Conservation (phyloP, 2,888 invertebrate species). For the Drosophila macrospina region DNA sequence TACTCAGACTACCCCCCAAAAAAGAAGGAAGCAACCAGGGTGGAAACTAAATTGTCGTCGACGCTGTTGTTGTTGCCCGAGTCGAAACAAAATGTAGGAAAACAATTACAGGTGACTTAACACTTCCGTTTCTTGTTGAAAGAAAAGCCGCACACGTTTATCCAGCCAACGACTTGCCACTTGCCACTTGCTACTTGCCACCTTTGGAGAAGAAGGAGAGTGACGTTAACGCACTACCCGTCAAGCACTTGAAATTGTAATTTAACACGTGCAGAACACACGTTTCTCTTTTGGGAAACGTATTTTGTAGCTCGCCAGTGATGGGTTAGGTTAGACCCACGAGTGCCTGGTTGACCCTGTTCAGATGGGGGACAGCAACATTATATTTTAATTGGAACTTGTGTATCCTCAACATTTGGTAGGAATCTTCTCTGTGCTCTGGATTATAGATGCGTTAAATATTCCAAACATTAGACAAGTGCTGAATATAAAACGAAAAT, state of each 20-base stretch:
- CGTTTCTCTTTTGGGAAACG: constrained; percentile 13
- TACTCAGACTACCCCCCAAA: constrained; percentile 50
- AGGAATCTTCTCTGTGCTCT: not conserved
- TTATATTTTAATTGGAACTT: constrained; percentile 3
- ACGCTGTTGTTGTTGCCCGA: constrained; percentile 23
- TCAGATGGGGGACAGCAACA: not conserved
- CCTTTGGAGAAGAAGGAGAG: not conserved
- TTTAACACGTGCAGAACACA: constrained; percentile 71
- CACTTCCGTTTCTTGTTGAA: constrained; percentile 79
- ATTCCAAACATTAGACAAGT: no score
- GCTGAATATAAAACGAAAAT: no score
- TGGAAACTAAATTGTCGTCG: constrained; percentile 73
- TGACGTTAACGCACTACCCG: constrained; percentile 62
- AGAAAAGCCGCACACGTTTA: constrained; percentile 69
- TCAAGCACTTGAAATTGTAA: constrained; percentile 71
- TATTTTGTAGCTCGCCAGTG: constrained; percentile 12
- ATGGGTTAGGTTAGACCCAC: constrained; percentile 1
- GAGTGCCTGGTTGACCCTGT: constrained; percentile 11
- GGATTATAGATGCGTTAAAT: no score
- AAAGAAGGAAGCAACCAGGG: not conserved
- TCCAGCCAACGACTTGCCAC: constrained; percentile 38
- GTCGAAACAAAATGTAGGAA: constrained; percentile 64
- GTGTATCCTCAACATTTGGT: not conserved
- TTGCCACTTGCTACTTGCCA: constrained; percentile 7
- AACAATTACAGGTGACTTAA: constrained; percentile 82